Percentiles rank a stretch among this genome's conserved stretches.
phyloP scores from a whole-genome alignment of 2,113 vertebrate genomes.

The Tetraodon nigroviridis region DNA sequence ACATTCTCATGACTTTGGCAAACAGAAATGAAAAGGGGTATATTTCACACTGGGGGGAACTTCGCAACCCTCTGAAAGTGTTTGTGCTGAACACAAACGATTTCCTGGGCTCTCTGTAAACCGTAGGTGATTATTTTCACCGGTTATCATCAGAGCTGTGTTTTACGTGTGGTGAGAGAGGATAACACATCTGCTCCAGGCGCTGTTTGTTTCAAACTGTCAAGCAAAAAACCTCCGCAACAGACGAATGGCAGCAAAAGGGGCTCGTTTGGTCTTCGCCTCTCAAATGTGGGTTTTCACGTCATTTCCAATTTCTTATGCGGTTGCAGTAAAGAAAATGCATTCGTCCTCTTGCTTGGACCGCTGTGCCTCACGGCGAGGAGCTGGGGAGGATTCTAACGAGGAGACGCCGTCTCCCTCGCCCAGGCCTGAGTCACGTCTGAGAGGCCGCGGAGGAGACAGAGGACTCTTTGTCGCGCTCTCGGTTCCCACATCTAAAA shows the following conservation, averaged over 20 bases:
- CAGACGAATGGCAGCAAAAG: constrained; percentile 5
- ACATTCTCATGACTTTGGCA: constrained; percentile 41
- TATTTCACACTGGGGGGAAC: constrained; percentile 29
- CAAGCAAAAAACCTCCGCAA: constrained; percentile 14
- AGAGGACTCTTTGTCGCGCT: constrained; percentile 54
- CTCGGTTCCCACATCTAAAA: constrained; percentile 33
- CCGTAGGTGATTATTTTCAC: constrained; percentile 32
- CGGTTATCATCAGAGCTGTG: constrained; percentile 2
- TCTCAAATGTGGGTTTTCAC: background rate
- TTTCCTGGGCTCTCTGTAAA: constrained; percentile 34
- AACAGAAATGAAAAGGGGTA: constrained; percentile 17
- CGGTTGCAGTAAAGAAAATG: background rate
- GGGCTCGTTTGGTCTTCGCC: background rate
- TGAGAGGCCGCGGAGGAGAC: constrained; percentile 42
- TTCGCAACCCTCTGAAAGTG: constrained; percentile 24
- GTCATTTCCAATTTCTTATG: too few species aligned
- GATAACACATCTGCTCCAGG: constrained; percentile 14
- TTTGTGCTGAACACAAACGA: constrained; percentile 47
- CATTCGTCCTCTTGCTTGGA: constrained; percentile 18
- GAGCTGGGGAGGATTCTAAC: constrained; percentile 21
- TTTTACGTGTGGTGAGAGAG: constrained; percentile 7
- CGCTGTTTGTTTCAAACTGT: constrained; percentile 33
- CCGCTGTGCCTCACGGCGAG: constrained; percentile 21
- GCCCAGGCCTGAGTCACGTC: constrained; percentile 62
- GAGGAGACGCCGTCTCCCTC: constrained; percentile 45